Base-by-base conservation (phyloP, 2,888 invertebrate species). In the Drosophila anceps region DNA sequence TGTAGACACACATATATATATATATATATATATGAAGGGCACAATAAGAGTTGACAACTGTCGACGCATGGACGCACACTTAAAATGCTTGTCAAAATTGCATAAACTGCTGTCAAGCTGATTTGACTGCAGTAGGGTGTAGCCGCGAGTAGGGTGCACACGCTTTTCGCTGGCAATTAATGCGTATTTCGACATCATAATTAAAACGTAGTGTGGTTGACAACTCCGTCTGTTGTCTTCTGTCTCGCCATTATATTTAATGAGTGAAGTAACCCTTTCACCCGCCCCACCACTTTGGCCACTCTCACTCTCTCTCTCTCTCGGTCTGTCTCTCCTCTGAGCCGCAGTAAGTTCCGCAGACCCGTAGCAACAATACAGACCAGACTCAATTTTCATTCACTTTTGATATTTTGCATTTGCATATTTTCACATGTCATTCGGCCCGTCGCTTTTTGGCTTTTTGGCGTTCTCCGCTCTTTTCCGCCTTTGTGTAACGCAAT, bases 351-450 rank as follows among this genome's bases (percentile, higher is more conserved):
- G 29, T 54, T 20, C 9, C 41, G 43, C 53, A 59, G 60, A 63
- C 76, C 75, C 71, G 61, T 67, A 71, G 39, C 64, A 31, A 33
- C 48, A 39, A 64, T 61, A 39, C 48, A 33, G 62, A 48, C 60
- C 76, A 77, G 76, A 81, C 76, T 76, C 82, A 70, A 85, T 84
- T 39, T 54, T 86, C 84, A 86, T 84, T 84, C 87, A 87, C 80
- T 87, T 85, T 80, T 79, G 85, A 83, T 88, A 82, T 90, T 78
- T 71, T 57, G 57, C 78, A 78, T 78, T 90, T 88, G 90, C 86
- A 88, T 88, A 85, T 88, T 90, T 90, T 90, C 88, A 90, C 89
- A 90, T 90, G 89, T 90, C 89, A 90, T 76, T 88, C 87, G 76
- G 71, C 65, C 73, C 66, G 73, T 66, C 67, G 81, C 69, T 75